phyloP scores from a whole-genome alignment of 2,888 invertebrate genomes.

The Pristionchus entomophagus region DNA sequence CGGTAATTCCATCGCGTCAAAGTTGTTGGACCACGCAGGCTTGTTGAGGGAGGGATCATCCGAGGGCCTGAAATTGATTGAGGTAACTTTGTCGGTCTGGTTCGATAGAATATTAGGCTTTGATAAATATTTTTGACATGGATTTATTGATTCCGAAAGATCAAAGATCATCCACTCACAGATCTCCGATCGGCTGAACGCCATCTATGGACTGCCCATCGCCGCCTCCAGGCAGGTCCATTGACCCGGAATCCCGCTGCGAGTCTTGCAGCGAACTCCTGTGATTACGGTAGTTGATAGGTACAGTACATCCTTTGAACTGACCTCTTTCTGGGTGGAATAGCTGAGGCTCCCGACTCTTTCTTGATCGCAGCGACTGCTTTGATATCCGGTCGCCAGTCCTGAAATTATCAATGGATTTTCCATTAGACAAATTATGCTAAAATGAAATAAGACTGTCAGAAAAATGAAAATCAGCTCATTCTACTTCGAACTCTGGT shows the following conservation, averaged over 20 bases:
- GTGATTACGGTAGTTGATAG: neutral
- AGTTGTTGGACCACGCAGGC: conserved; percentile 43
- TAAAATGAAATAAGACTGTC: no score
- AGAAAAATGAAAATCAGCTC: neutral
- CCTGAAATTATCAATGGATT: conserved; percentile 47
- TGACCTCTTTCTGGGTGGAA: conserved; percentile 59
- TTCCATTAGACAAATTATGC: no score
- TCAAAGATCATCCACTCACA: conserved; percentile 49
- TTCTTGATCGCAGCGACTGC: conserved; percentile 50
- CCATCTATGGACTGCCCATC: conserved; percentile 54
- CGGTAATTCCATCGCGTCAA: conserved; percentile 37
- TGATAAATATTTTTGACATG: neutral
- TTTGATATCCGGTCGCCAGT: conserved; percentile 62
- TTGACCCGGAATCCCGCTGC: conserved; percentile 60
- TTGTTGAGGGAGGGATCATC: conserved; percentile 30
- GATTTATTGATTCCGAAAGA: neutral
- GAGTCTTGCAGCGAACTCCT: conserved; percentile 61
- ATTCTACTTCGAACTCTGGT: conserved; percentile 44
- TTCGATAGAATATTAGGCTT: no score
- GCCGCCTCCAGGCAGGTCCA: conserved; percentile 54
- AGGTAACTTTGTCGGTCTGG: no score
- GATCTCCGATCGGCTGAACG: conserved; percentile 59
- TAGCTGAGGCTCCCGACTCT: conserved; percentile 55
- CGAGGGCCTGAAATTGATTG: neutral
- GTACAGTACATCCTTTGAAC: neutral